These are phyloP conservation scores for Eptesicus fuscus DNA, from an alignment of 2,113 vertebrate species.

Conservation along the genomic window DNA sequence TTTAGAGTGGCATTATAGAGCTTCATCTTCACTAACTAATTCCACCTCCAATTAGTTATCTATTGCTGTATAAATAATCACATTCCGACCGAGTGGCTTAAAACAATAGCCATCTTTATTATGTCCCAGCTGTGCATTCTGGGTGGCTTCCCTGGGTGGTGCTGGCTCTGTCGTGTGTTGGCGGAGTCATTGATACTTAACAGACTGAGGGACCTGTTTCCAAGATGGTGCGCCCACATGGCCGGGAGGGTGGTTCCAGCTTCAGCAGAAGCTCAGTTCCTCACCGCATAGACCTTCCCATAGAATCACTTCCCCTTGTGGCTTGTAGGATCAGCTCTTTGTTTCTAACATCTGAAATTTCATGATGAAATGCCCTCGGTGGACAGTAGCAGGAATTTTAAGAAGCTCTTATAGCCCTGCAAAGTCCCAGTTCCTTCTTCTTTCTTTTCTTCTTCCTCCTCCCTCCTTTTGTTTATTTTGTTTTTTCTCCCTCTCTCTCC, in stretches of 20 bases:
- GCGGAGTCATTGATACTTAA: neutral
- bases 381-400: neutral
- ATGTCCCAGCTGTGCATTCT: neutral
- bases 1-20: neutral
- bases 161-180: neutral
- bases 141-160: neutral
- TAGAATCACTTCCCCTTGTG: too few relatives aligned
- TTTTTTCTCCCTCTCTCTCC: too few relatives aligned
- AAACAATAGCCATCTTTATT: neutral
- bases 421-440: neutral
- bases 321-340: neutral
- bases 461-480: neutral
- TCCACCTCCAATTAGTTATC: neutral
- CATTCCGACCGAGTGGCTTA: neutral
- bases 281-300: neutral
- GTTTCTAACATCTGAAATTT: neutral
- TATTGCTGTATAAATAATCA: neutral
- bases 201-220: neutral
- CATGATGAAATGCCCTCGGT: neutral
- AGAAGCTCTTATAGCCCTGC: neutral
- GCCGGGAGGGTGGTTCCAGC: too few relatives aligned
- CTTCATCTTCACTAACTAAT: neutral
- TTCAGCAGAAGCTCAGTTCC: neutral
- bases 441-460: neutral
- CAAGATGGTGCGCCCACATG: too few relatives aligned